A percentile compares a stretch with the other conserved stretches of the same genome.
Evolutionary conservation across 2,888 invertebrate genomes (phyloP).

Genomic region (Ectemnius continuus): DNA sequence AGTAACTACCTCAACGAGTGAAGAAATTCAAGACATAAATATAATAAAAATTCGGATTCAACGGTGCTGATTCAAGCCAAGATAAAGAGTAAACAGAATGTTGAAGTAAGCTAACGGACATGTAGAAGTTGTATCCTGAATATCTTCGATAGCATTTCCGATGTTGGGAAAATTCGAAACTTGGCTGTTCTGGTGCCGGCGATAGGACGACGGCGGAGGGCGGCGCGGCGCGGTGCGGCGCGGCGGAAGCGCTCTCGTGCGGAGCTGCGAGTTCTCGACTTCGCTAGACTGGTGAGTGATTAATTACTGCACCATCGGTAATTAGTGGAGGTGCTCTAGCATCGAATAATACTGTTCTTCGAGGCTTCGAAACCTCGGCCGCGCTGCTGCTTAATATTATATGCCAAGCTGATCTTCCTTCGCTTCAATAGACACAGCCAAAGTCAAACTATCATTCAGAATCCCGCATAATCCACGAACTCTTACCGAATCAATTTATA

Average conservation of each 20-base stretch:
- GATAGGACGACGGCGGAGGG: too few species aligned
- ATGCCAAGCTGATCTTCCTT: too few species aligned
- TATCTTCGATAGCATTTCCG: constrained; percentile 39
- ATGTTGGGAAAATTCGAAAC: constrained; percentile 42
- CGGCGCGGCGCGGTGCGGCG: too few species aligned
- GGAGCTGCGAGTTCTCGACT: constrained; percentile 7
- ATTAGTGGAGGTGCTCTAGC: constrained; percentile 38
- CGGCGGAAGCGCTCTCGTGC: background rate
- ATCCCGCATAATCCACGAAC: background rate
- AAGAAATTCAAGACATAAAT: too few species aligned
- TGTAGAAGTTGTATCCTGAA: background rate
- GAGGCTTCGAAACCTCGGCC: constrained; percentile 11
- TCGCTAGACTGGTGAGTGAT: constrained; percentile 36
- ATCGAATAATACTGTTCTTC: constrained; percentile 45
- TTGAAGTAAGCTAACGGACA: too few species aligned
- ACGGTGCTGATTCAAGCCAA: too few species aligned
- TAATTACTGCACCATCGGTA: constrained; percentile 47
- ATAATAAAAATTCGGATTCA: too few species aligned
- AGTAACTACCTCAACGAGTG: too few species aligned
- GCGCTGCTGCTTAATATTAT: too few species aligned
- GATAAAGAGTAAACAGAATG: too few species aligned
- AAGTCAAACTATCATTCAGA: background rate
- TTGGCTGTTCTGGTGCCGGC: constrained; percentile 30
- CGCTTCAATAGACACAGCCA: too few species aligned
- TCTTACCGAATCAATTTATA: too few species aligned